Base-by-base conservation (phyloP, 2,113 vertebrate species). In the Salvelinus sp. region DNA sequence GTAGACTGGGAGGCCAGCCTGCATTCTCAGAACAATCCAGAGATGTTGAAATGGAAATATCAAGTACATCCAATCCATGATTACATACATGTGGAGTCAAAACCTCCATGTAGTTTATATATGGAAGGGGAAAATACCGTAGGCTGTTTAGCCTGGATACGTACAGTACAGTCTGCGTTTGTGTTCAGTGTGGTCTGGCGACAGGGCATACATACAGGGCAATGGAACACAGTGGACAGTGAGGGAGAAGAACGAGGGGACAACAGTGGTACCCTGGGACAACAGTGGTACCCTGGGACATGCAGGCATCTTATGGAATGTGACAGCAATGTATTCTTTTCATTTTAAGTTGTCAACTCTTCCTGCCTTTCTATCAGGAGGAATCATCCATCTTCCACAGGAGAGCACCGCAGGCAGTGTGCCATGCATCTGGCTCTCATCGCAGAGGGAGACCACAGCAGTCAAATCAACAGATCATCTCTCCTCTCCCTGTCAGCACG, bases 391-490 rank as follows among this genome's bases (percentile, higher is more conserved):
- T 9, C 58, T 25, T 6, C 14, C 44, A n/a, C 38, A 70, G 38
- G 68, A 70, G 38, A 70, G 74, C 69, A 74, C 10, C 23, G 47
- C 54, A 63, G 57, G 3, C 22, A 63, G 44, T 54, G 50, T 16
- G 50, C 16, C 14, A 23, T 79, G 23, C 65, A 80, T 82, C 81
- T 76, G 69, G 1, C 44, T 73, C 57, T 75, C 13, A 64, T 72
- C 5, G 48, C 22, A 33, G 65, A 70, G 20, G 60, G n/a, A 74
- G 70, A 78, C 77, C 69, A 76, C 83, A 76, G 63, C 63, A 82
- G 72, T 86, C 81, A 77, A 73, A 74, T 30, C 73, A 20, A 74
- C 27, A 80, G 48, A 16, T 50, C 76, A 18, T 78, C 74, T 73
- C 67, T 74, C 25, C 3, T 22, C 22, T 62, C 47, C 9, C 20